phyloP scores from a whole-genome alignment of 2,797 vertebrate species.

The Hydrocynus forskahlii region DNA sequence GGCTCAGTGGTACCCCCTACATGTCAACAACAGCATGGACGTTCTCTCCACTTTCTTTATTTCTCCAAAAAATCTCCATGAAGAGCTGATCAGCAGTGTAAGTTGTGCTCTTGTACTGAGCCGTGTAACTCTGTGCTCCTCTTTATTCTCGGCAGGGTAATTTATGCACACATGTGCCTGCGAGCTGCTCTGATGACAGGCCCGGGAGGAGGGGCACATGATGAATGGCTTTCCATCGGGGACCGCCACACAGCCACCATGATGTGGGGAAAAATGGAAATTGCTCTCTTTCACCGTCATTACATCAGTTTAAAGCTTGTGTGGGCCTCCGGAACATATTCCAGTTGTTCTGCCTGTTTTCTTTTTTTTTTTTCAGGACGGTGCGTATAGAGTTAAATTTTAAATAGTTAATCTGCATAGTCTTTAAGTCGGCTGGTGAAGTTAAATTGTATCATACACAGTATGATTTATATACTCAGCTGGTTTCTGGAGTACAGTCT shows the following conservation, averaged over 20 bases:
- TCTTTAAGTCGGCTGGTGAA: neutral
- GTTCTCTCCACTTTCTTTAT: conserved; percentile 46
- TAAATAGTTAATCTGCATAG: conserved; percentile 10
- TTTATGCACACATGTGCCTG: conserved; percentile 85
- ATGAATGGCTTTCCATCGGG: conserved; percentile 85
- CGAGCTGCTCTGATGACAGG: conserved; percentile 82
- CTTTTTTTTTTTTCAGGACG: conserved; percentile 28
- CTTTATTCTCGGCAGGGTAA: conserved; percentile 74
- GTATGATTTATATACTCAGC: neutral
- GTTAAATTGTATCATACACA: neutral
- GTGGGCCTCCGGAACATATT: conserved; percentile 72
- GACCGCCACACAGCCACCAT: conserved; percentile 82
- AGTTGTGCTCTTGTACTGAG: conserved; percentile 52
- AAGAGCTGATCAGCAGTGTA: conserved; percentile 55
- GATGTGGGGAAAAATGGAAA: conserved; percentile 86
- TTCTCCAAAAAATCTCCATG: conserved; percentile 48
- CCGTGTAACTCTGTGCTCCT: conserved; percentile 67
- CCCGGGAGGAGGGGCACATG: conserved; percentile 81
- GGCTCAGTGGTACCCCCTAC: conserved; percentile 29
- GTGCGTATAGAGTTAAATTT: conserved; percentile 43
- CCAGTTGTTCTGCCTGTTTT: conserved; percentile 41
- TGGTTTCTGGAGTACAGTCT: neutral
- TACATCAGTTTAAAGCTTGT: conserved; percentile 84
- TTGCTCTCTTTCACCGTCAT: conserved; percentile 84
- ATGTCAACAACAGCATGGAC: conserved; percentile 36